These are phyloP conservation scores for Panopea generosa DNA, from an alignment of 2,888 invertebrate genomes.

Conservation along the genomic window DNA sequence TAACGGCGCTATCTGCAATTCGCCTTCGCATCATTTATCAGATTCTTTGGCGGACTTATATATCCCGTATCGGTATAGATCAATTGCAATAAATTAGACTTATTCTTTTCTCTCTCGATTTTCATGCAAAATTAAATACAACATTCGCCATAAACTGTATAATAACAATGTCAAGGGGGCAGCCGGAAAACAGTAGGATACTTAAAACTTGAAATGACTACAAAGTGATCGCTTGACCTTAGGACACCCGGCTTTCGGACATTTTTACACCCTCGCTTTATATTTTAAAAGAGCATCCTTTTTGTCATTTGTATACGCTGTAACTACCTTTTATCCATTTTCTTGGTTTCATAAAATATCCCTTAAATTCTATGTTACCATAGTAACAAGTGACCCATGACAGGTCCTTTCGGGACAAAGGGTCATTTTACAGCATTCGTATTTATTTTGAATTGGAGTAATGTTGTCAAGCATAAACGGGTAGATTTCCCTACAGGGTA, in stretches of 20 bases:
- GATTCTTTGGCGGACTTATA: slow-evolving; percentile 11
- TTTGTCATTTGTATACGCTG: slow-evolving; percentile 23
- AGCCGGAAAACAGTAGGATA: no score
- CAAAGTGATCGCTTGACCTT: no score
- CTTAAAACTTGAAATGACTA: no score
- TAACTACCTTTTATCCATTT: slow-evolving; percentile 24
- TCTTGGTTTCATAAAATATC: slow-evolving; percentile 44
- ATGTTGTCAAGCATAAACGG: slow-evolving; percentile 39
- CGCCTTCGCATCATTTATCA: not conserved
- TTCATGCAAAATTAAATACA: no score
- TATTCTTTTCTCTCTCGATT: not conserved
- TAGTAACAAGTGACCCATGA: slow-evolving; percentile 44
- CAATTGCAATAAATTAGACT: slow-evolving; percentile 33
- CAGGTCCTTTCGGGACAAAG: slow-evolving; percentile 56
- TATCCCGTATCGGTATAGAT: slow-evolving; percentile 2
- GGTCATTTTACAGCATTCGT: slow-evolving; percentile 32
- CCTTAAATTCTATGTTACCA: slow-evolving; percentile 28
- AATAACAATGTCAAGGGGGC: no score
- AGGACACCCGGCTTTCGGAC: no score
- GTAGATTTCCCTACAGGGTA: slow-evolving; percentile 39
- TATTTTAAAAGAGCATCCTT: slow-evolving; percentile 37
- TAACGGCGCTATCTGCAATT: no score
- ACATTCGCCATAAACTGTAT: no score
- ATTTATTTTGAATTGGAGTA: slow-evolving; percentile 28
- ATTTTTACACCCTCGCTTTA: slow-evolving; percentile 27